phyloP scores from a whole-genome alignment of 2,888 invertebrate species.

The Lordiphosa fenestrarum region DNA sequence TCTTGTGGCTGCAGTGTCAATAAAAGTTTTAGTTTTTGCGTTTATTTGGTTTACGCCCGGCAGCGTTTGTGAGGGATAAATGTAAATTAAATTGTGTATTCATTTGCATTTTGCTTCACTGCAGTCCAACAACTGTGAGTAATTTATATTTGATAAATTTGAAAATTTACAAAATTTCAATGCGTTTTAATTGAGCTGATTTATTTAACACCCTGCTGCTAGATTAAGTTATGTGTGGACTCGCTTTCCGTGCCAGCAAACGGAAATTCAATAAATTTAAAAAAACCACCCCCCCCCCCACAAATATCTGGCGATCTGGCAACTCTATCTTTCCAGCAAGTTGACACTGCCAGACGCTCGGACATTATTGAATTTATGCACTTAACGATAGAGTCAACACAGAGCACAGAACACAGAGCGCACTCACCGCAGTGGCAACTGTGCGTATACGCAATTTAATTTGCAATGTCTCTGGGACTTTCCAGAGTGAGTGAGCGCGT shows the following conservation, averaged over 20 bases:
- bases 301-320: conserved; percentile 15
- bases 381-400: conserved; percentile 61
- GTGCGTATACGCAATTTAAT: conserved; percentile 68
- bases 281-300: not conserved
- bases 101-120: conserved; percentile 39
- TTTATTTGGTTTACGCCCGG: conserved; percentile 30
- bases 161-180: conserved; percentile 48
- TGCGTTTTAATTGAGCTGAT: conserved; percentile 6
- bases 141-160: conserved; percentile 8
- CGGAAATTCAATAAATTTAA: conserved; percentile 24
- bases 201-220: not conserved
- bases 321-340: conserved; percentile 16
- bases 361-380: conserved; percentile 65
- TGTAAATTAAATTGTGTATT: conserved; percentile 51
- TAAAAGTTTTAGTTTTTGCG: conserved; percentile 42
- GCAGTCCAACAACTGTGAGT: conserved; percentile 45
- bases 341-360: conserved; percentile 36
- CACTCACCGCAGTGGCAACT: conserved; percentile 43
- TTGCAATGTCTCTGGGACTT: conserved; percentile 33
- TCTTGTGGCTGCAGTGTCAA: conserved; percentile 36
- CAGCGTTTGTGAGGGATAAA: conserved; percentile 29
- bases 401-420: conserved; percentile 8
- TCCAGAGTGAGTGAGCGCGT: not conserved
- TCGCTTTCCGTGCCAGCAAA: conserved; percentile 4
- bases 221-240: conserved; percentile 19